phyloP scores from a whole-genome alignment of 2,888 invertebrate genomes.

The Athrips mouffetella region DNA sequence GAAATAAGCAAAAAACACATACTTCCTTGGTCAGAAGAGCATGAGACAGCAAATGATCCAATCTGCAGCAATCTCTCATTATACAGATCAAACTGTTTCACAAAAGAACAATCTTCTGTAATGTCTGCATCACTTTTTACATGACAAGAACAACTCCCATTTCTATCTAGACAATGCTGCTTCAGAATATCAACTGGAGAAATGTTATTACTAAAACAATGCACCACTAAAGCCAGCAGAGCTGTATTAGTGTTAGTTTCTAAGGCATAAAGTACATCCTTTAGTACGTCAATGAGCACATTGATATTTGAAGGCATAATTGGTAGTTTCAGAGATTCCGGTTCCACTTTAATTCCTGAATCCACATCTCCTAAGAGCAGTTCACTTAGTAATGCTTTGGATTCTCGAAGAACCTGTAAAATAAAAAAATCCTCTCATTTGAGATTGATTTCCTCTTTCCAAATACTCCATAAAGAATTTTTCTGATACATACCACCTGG shows the following conservation, averaged over 20 bases:
- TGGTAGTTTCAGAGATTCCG: constrained; percentile 53
- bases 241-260: constrained; percentile 83
- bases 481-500: constrained; percentile 64
- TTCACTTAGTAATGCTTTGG: constrained; percentile 66
- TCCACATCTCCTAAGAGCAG: constrained; percentile 62
- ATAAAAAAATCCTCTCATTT: too few relatives aligned
- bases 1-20: constrained; percentile 29
- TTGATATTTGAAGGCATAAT: constrained; percentile 69
- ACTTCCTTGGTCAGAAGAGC: constrained; percentile 67
- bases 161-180: constrained; percentile 42
- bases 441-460: too few relatives aligned
- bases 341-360: constrained; percentile 60
- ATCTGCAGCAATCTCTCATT: constrained; percentile 83
- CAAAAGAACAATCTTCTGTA: constrained; percentile 66
- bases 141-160: constrained; percentile 43
- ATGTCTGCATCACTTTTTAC: constrained; percentile 36
- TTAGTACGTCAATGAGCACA: constrained; percentile 78
- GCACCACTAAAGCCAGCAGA: constrained; percentile 75
- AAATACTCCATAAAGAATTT: background rate
- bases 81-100: constrained; percentile 82
- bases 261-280: constrained; percentile 79
- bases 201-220: constrained; percentile 52
- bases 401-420: constrained; percentile 73
- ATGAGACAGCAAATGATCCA: constrained; percentile 83
- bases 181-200: constrained; percentile 51